A percentile compares a stretch with the other conserved stretches of the same genome.
phyloP scores from a whole-genome alignment of 2,888 invertebrate species.

The Sylvicola cinctus region DNA sequence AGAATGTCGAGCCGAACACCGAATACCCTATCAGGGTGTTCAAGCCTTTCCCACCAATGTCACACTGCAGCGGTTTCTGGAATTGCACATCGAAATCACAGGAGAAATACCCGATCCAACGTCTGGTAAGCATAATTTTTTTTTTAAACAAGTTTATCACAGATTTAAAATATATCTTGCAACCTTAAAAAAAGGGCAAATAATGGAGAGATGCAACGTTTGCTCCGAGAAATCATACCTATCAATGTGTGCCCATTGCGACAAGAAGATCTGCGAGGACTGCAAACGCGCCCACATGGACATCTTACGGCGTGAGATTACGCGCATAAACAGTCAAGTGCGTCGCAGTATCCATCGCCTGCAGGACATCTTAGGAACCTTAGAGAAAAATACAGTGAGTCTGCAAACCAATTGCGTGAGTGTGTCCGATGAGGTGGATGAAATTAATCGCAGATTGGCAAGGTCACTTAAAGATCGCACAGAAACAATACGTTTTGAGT shows the following conservation, averaged over 20 bases:
- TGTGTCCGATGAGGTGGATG: slow-evolving; percentile 85
- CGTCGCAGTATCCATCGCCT: slow-evolving; percentile 72
- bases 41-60: slow-evolving; percentile 92
- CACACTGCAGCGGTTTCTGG: slow-evolving; percentile 82
- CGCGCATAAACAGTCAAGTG: slow-evolving; percentile 72
- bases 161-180: background rate
- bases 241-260: slow-evolving; percentile 82
- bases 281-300: slow-evolving; percentile 95
- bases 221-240: slow-evolving; percentile 85
- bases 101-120: slow-evolving; percentile 81
- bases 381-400: slow-evolving; percentile 74
- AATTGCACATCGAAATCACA: slow-evolving; percentile 81
- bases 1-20: slow-evolving; percentile 92
- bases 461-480: slow-evolving; percentile 82
- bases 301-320: slow-evolving; percentile 77
- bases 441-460: slow-evolving; percentile 67
- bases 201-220: slow-evolving; percentile 84
- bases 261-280: slow-evolving; percentile 89
- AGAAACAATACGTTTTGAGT: slow-evolving; percentile 67
- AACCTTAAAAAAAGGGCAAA: slow-evolving; percentile 39
- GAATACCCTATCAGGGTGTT: slow-evolving; percentile 87
- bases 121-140: slow-evolving; percentile 43
- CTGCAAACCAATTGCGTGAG: slow-evolving; percentile 77
- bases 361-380: slow-evolving; percentile 63
- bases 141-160: background rate